Base-by-base conservation (phyloP, 1,140 invertebrate species). In the Drosophila gunungcola region DNA sequence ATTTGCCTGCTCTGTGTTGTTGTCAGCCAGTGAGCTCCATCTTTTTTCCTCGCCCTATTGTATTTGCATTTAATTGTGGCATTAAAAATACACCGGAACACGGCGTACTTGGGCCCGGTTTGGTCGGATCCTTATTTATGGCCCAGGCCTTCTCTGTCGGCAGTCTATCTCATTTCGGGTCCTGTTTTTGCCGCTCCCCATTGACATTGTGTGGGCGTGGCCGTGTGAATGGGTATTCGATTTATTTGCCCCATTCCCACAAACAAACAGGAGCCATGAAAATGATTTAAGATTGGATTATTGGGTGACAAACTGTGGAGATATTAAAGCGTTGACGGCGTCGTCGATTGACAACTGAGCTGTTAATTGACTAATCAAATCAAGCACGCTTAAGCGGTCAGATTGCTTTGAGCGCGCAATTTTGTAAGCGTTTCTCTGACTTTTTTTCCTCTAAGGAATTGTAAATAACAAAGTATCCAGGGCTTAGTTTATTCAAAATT, bases 61-160 rank as follows among this genome's bases (percentile, higher is more conserved):
- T 86, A 86, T 86, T 88, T 86, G 82, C 82, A 86, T 86, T 88
- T 86, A 86, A 86, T 88, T 88, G 83, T 83, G 64, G 82, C 80
- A 86, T 88, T 88, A 78, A 86, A 86, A 86, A 88, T 88, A 86
- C 70, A 76, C 74, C 63, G 69, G 62, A 78, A 82, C 60, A 42
- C 64, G 38, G 16, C 29, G 36, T 3, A 39, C 34, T 38, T 29
- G 36, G 45, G 38, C 38, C 21, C n/a, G 34, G 53, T 55, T 56
- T 53, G 48, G 51, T n/a, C 51, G 46, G 51, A 62, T 67, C 73
- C 63, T 78, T 85, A 85, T 88, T 85, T 88, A 85, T 82, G 74
- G 78, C 53, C 52, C 36, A 53, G 56, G 38, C 43, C 60, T 45
- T 63, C 49, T 56, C 42, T 54, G 65, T 64, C 65, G 48, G 77